Evolutionary conservation across 2,797 vertebrate species (phyloP), one percentile per base, ranked within the genome.

Genomic region (Geotrypetes seraphini): DNA sequence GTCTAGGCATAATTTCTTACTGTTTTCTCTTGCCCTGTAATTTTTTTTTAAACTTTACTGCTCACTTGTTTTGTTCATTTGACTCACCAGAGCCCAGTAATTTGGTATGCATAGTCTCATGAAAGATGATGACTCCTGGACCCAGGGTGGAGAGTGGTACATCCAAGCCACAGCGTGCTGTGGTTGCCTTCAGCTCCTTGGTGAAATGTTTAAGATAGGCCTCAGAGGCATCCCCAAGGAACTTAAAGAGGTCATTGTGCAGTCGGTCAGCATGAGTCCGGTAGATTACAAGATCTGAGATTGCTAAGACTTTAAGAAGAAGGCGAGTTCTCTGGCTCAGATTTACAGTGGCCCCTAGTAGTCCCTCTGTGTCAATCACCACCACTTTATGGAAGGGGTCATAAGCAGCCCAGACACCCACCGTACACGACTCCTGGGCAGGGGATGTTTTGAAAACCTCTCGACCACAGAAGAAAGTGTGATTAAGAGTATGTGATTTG

Each of bases 191-290:
- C 54, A 99, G 75, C 64, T 99, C 96, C 73, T 82, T 86, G 16
- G 92, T 91, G 66, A 99, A 99, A 56, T 99, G 89, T 69, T 97
- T 99, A 43, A 98, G 73, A 66, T 99, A 99, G 39, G 96, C 96
- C 34, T 97, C 95, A 0, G 96, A 99, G n/a, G 96, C 96, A 21
- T 99, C 94, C 5, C 93, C 94, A 3, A 99, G 89, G 69, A 99
- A 99, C 67, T 98, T 98, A 66, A 98, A 99, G 56, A 99, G 90
- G 52, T 99, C 96, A 17, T 98, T 97, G 10, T 98, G 95, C 43
- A 99, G 88, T 33, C 96, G 87, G 75, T 99, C 96, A 8, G 93
- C 90, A 15, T 94, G 95, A 18, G 96, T 98, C 48, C 95, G 86
- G 63, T 99, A 99, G 70, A 99, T 95, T 48, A 99, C 85, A 17